These are phyloP conservation scores for Philonicus albiceps DNA, from an alignment of 2,888 invertebrate genomes.

Conservation along the genomic window DNA sequence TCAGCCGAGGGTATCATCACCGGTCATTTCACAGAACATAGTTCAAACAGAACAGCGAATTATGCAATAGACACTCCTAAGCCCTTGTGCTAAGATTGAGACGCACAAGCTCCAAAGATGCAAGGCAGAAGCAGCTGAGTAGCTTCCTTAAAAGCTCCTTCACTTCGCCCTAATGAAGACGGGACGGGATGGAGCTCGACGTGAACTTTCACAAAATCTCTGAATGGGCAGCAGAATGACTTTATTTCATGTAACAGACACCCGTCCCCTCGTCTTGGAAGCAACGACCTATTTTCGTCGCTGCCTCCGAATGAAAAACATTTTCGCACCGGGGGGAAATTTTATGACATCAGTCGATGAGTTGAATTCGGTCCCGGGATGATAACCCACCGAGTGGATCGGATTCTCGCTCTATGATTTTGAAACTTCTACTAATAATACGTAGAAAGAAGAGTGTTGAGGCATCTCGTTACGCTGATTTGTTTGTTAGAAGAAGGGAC, in stretches of 20 bases:
- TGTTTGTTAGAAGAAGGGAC: neutral
- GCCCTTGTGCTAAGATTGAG: neutral
- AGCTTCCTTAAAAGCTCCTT: neutral
- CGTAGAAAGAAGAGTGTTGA: neutral
- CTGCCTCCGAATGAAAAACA: neutral
- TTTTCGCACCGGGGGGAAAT: neutral
- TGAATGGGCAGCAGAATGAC: neutral
- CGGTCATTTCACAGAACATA: neutral
- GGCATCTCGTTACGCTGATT: neutral
- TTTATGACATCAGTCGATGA: neutral
- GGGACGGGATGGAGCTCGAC: neutral
- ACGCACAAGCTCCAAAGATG: neutral
- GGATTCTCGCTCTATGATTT: neutral
- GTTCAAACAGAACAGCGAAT: neutral
- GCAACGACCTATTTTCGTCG: neutral
- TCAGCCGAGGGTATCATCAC: neutral
- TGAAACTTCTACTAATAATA: neutral
- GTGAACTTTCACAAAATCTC: neutral
- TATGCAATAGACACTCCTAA: neutral
- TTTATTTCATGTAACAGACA: neutral
- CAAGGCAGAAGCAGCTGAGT: neutral
- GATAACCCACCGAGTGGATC: neutral
- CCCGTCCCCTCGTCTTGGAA: neutral
- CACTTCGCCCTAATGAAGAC: neutral
- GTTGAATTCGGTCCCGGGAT: neutral